These are phyloP conservation scores for Acanthopagrus latus DNA, from an alignment of 2,797 vertebrate genomes.

Conservation along the genomic window DNA sequence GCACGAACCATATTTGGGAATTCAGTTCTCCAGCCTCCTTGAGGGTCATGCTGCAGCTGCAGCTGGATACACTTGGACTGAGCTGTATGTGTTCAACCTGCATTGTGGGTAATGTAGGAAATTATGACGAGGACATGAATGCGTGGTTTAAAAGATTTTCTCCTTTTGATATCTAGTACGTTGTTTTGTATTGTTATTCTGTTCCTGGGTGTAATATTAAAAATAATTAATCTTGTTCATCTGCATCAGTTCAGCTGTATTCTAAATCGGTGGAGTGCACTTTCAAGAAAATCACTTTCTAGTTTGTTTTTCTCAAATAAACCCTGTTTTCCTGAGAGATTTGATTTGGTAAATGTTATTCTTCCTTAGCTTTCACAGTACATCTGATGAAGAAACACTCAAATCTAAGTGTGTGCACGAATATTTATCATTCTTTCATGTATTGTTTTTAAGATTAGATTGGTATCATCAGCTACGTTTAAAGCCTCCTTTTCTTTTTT, in stretches of 20 bases:
- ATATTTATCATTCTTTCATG: not conserved
- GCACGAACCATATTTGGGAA: too few relatives aligned
- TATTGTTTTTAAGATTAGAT: conserved; percentile 4
- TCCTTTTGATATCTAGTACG: too few relatives aligned
- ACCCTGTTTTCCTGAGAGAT: not conserved
- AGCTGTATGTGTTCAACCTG: too few relatives aligned
- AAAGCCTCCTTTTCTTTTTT: not conserved
- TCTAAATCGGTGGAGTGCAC: not conserved
- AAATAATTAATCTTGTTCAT: not conserved
- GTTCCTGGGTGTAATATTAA: too few relatives aligned
- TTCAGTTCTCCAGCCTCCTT: too few relatives aligned
- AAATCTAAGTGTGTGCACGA: not conserved
- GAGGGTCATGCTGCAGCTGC: too few relatives aligned
- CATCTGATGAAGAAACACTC: not conserved
- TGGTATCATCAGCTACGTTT: conserved; percentile 15
- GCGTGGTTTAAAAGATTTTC: too few relatives aligned
- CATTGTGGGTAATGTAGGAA: too few relatives aligned
- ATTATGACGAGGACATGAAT: not conserved
- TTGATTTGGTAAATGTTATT: not conserved
- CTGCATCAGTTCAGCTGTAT: not conserved
- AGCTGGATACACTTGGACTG: too few relatives aligned
- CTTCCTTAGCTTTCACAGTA: not conserved
- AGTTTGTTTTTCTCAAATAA: conserved; percentile 16
- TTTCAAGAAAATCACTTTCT: not conserved
- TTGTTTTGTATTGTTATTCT: too few relatives aligned